These are phyloP conservation scores for Peromyscus aztecus DNA, from an alignment of 2,797 vertebrate species.

Conservation along the genomic window DNA sequence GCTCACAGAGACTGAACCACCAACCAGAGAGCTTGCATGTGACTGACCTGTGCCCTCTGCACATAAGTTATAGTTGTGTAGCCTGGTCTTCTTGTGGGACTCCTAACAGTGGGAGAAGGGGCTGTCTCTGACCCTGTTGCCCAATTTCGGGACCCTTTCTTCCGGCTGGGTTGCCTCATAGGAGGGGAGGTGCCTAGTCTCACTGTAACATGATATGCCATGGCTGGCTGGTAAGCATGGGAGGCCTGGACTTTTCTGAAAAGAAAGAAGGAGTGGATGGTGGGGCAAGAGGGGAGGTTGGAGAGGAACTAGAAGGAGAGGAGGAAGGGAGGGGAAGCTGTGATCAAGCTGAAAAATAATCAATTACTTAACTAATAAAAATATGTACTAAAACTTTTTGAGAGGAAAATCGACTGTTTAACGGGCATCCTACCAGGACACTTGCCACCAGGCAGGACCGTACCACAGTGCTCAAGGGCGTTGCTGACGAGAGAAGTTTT, in stretches of 20 bases:
- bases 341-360: not conserved
- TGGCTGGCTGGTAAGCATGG: too few species aligned
- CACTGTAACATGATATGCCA: not conserved
- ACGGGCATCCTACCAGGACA: not conserved
- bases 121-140: not conserved
- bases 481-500: not conserved
- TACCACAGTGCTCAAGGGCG: not conserved
- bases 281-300: not conserved
- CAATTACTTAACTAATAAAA: not conserved
- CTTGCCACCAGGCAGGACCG: not conserved
- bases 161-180: not conserved
- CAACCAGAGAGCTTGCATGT: not conserved
- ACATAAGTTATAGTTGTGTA: not conserved
- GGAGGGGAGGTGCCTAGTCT: not conserved
- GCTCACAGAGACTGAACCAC: not conserved
- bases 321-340: not conserved
- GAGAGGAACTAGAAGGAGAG: not conserved
- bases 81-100: not conserved
- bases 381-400: not conserved
- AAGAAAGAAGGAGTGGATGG: not conserved
- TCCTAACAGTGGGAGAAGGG: not conserved
- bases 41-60: not conserved
- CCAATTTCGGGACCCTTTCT: not conserved
- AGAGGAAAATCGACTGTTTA: not conserved
- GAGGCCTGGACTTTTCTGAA: not conserved